Base-by-base conservation (phyloP, 2,113 vertebrate species). In the Limanda limanda region DNA sequence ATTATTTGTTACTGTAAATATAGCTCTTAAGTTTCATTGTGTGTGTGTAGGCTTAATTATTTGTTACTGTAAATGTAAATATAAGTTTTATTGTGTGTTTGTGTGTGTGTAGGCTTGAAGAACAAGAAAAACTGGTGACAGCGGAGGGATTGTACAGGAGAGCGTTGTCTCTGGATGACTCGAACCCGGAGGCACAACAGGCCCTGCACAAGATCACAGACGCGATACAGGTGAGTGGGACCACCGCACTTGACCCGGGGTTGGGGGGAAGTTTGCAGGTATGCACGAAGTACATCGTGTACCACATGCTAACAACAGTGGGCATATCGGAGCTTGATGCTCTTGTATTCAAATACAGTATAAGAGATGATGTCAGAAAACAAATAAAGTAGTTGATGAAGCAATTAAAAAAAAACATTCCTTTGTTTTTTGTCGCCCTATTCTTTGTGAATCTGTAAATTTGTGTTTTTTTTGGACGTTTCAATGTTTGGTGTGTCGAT, bases 81-180 rank as follows among this genome's bases (percentile, higher is more conserved):
- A 1, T 25, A 25, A 25, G 25, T 25, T 25, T 25, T 25, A 25
- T 25, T 25, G 1, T 59, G 0, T 42, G 4, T 78, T 17, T 27
- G 4, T 68, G 17, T 57, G n/a, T 78, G 0, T 55, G 15, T 71
- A 99, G 97, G 82, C 92, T 99, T 65, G 97, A 98, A 91, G 97
- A 98, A 81, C 97, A 99, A 85, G 97, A 98, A 15, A 98, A 99
- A 81, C 92, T 98, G 9, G 86, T 97, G 55, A 98, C 97, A 83
- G 98, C 97, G 8, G 97, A 99, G 83, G 95, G 93, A 78, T 92
- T 97, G 71, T 99, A 99, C 86, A 95, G 95, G 79, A 97, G 94
- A 94, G 98, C 97, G 23, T 87, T 98, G 74, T 86, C 91, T 55
- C 89, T 99, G 64, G 97, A 99, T 83, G 95, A 95, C 35, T 93